Percentiles rank a stretch among this genome's conserved stretches.
Evolutionary conservation across 2,888 invertebrate genomes (phyloP).

Genomic region (Pristionchus arcanus): DNA sequence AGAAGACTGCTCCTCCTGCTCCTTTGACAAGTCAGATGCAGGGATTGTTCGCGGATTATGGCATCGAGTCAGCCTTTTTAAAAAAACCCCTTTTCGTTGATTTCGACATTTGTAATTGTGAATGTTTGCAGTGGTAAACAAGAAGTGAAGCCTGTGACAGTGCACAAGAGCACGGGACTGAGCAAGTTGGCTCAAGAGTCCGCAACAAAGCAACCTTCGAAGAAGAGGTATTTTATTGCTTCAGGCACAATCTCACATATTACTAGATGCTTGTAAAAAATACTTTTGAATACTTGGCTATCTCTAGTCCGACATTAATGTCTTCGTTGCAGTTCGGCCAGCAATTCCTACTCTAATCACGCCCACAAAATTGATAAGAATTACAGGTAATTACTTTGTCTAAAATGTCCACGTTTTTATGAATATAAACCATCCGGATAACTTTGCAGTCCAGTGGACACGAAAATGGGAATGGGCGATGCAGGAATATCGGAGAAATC

Average conservation of each 20-base stretch:
- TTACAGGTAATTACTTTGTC: not conserved
- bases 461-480: not conserved
- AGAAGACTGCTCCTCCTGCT: too few species aligned
- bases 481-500: not conserved
- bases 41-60: not conserved
- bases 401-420: not conserved
- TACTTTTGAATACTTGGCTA: too few species aligned
- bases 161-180: not conserved
- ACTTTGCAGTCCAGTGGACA: conserved; percentile 6
- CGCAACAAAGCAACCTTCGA: not conserved
- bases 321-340: not conserved
- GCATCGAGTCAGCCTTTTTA: not conserved
- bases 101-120: too few species aligned
- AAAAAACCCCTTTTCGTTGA: too few species aligned
- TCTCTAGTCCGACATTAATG: not conserved
- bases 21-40: not conserved
- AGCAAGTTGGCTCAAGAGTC: not conserved
- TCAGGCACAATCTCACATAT: too few species aligned
- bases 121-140: not conserved
- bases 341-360: not conserved
- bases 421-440: too few species aligned
- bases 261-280: too few species aligned
- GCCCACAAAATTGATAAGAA: not conserved
- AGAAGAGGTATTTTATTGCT: not conserved
- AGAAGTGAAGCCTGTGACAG: not conserved